Base-by-base conservation (phyloP, 2,888 invertebrate genomes). In the Sesia apiformis region DNA sequence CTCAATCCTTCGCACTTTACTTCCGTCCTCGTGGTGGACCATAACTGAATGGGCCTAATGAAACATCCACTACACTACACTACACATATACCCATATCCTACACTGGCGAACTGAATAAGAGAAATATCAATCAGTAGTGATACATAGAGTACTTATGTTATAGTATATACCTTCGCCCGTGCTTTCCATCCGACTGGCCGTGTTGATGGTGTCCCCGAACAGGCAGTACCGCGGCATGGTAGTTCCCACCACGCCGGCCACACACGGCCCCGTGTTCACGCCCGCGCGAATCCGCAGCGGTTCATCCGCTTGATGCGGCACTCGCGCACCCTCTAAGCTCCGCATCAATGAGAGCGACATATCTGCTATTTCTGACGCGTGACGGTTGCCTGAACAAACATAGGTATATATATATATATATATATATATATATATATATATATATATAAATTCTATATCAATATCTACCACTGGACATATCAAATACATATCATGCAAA, bases 231-330 rank as follows among this genome's bases (percentile, higher is more conserved):
- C 93, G 81, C 0, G 92, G 92, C 91, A 92, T 93, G 40, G 86
- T 90, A 54, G 90, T 85, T 3, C 93, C 92, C 0, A 92, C 92
- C 0, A 92, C 92, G 0, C 93, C 93, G 0, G 92, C 93, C 5
- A 93, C 93, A 57, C 93, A 92, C 0, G 92, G 90, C 0, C 93
- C 93, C 1, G 92, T 91, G 77, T 93, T 93, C 61, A 93, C 81
- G 0, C 92, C 92, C 3, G 91, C 90, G 3, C 92, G 76, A 55
- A 92, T 87, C 59, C 82, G 72, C 8, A 92, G 72, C n/a, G 76
- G 71, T 59, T 90, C 88, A 0, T 66, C 70, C 0, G 90, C 90
- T 53, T 82, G 69, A 63, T 92, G 92, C 1, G 91, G 91, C 4
- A 92, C 91, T 46, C 72, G 70, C 3, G 91, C 92, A 4, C 84